Percentiles rank a stretch among this genome's conserved stretches.
Evolutionary conservation across 2,888 invertebrate genomes (phyloP).

Genomic region (Cephus sareptanus): DNA sequence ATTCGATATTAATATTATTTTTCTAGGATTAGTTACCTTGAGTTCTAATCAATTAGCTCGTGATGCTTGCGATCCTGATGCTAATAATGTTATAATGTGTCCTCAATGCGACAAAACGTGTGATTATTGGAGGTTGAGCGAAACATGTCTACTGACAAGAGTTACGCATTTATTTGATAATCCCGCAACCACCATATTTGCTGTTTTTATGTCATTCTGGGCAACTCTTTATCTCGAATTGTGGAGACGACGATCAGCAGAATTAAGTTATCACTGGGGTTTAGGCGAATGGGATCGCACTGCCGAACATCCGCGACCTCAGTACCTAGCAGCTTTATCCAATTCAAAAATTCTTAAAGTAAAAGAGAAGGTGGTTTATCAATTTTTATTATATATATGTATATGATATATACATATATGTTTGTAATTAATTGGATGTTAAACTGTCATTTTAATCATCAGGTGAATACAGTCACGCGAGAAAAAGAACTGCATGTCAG

Average conservation of each 20-base stretch:
- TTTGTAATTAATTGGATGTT: neutral
- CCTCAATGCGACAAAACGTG: slow-evolving; percentile 83
- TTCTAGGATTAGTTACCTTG: slow-evolving; percentile 41
- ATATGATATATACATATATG: neutral
- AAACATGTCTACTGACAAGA: slow-evolving; percentile 78
- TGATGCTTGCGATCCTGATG: slow-evolving; percentile 46
- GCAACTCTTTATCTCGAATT: slow-evolving; percentile 82
- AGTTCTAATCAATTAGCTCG: slow-evolving; percentile 38
- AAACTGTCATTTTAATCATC: neutral
- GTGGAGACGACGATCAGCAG: slow-evolving; percentile 85
- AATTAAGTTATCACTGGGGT: slow-evolving; percentile 86
- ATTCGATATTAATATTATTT: too few relatives aligned
- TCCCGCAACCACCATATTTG: slow-evolving; percentile 80
- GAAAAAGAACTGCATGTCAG: slow-evolving; percentile 79
- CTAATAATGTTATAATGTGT: slow-evolving; percentile 75
- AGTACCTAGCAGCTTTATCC: slow-evolving; percentile 78
- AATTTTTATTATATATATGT: too few relatives aligned
- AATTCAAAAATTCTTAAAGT: slow-evolving; percentile 80
- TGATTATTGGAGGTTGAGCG: slow-evolving; percentile 78
- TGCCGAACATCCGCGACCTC: slow-evolving; percentile 82
- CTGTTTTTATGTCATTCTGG: slow-evolving; percentile 87
- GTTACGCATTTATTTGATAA: slow-evolving; percentile 87
- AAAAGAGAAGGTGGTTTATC: slow-evolving; percentile 69
- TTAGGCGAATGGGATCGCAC: slow-evolving; percentile 78
- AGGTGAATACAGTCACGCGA: slow-evolving; percentile 66